Evolutionary conservation across 2,888 invertebrate species (phyloP).

Genomic region (Copidosoma aretas): DNA sequence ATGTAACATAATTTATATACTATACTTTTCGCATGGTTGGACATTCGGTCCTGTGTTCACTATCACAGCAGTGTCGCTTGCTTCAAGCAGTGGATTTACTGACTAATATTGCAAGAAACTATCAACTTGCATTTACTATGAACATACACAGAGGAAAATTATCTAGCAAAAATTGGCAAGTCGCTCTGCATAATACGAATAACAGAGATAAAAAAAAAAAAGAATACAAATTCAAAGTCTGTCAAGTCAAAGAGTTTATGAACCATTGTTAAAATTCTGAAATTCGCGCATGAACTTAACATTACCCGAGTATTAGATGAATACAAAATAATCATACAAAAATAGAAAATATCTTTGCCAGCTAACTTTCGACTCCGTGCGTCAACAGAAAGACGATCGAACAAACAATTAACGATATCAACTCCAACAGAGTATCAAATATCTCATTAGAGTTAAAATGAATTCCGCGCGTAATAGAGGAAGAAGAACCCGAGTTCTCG

Average conservation of each 20-base stretch:
- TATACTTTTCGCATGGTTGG: slow-evolving; percentile 29
- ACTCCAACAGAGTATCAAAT: not conserved
- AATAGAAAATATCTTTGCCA: slow-evolving; percentile 16
- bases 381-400: not conserved
- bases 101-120: slow-evolving; percentile 42
- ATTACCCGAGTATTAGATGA: not conserved
- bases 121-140: slow-evolving; percentile 27
- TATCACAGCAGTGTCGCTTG: slow-evolving; percentile 56
- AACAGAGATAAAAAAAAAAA: not conserved
- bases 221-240: not conserved
- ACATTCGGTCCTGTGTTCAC: slow-evolving; percentile 59
- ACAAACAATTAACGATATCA: slow-evolving; percentile 18
- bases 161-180: slow-evolving; percentile 12
- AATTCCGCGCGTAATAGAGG: slow-evolving; percentile 36
- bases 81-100: slow-evolving; percentile 50
- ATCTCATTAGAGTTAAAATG: slow-evolving; percentile 32
- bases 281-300: not conserved
- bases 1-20: slow-evolving; percentile 24
- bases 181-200: not conserved
- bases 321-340: not conserved
- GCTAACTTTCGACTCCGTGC: slow-evolving; percentile 22
- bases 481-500: slow-evolving; percentile 45
- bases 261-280: not conserved
- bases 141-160: slow-evolving; percentile 21
- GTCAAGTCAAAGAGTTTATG: not conserved